Evolutionary conservation across 2,888 invertebrate species (phyloP), one percentile per base, ranked within the genome.

Genomic region (Anthoptus insignis): DNA sequence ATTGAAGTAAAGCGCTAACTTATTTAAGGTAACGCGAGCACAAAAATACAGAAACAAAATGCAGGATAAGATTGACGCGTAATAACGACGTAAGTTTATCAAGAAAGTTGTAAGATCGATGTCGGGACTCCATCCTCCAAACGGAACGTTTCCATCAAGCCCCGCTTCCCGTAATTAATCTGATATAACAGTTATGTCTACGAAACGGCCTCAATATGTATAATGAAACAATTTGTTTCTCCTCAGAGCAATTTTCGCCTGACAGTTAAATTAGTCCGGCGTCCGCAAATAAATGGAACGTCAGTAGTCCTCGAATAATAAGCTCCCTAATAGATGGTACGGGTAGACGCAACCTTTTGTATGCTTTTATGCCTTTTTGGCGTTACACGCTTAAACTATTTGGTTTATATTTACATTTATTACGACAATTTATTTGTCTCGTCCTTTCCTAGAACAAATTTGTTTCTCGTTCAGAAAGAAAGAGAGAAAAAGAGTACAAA

Each of bases 221-320:
- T 77, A 77, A 79, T 73, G 76, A 72, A 74, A 79, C 80, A 76
- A 85, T 84, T 82, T 83, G 79, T 84, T 81, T 77, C 67, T 66
- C 57, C 65, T 67, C 65, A 59, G 66, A 72, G 70, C 75, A 77
- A 80, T 77, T 79, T 78, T 73, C 76, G 73, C 69, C 75, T 80
- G 82, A 82, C 83, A 82, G 81, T 82, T 81, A 82, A 87, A 86
- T 87, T 84, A 84, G 83, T 78, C 72, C 66, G 74, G 67, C 73
- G 66, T 71, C 75, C 76, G 75, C 78, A 81, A 83, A 86, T 80
- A 82, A 86, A 85, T 83, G 80, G 78, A 78, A 78, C 71, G 73
- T 71, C 67, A 63, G 73, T 67, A 73, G 66, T 69, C 54, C 66
- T 53, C 65, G 68, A 64, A 70, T 73, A 73, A 73, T 69, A 73